A percentile compares a stretch with the other conserved stretches of the same genome.
Evolutionary conservation across 2,888 invertebrate genomes (phyloP).

Genomic region (Zhengitettix transpicula): DNA sequence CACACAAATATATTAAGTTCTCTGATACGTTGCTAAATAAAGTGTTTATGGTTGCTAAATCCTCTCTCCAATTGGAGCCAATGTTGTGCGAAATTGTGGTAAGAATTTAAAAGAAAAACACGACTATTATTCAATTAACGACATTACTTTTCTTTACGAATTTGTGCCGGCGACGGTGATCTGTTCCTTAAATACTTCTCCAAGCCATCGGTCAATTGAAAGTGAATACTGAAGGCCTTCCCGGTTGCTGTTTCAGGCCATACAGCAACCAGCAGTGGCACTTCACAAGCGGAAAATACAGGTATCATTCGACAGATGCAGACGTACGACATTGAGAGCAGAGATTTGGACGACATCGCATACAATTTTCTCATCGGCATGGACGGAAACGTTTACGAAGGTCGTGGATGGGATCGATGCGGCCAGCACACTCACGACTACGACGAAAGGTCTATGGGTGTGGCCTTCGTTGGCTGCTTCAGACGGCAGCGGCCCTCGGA

Average conservation of each 20-base stretch:
- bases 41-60: no score
- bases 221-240: no score
- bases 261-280: not conserved
- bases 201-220: no score
- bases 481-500: not conserved
- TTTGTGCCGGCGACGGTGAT: no score
- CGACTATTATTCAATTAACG: no score
- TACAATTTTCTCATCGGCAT: not conserved
- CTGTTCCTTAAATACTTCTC: no score
- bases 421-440: not conserved
- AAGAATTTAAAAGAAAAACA: no score
- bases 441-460: not conserved
- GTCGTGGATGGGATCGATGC: not conserved
- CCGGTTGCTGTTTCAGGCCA: not conserved
- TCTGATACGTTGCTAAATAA: no score
- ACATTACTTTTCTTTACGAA: no score
- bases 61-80: no score
- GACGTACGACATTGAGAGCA: not conserved
- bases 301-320: not conserved
- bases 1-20: no score
- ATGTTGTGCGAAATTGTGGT: no score
- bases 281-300: not conserved
- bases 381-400: not conserved
- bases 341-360: not conserved
- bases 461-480: not conserved